Evolutionary conservation across 2,888 invertebrate species (phyloP), one percentile per base, ranked within the genome.

Genomic region (Phanerotoma sp.): DNA sequence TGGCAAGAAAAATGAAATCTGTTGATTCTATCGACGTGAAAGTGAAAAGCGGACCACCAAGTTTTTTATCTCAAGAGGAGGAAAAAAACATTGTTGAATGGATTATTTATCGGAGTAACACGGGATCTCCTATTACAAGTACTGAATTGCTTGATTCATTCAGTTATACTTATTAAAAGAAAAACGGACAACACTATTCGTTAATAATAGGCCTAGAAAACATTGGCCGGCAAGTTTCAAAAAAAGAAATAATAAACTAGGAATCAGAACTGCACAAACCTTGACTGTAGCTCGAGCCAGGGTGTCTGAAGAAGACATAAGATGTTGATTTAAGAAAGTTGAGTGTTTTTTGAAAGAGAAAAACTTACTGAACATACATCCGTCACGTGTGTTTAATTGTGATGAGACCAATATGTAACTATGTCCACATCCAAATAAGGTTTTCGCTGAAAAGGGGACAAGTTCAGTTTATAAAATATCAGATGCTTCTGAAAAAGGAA

Each of bases 191-290:
- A 57, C 13, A 18, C 54, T 59, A 15, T 68, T 67, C 51, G 64
- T 52, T 20, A 51, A 65, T 47, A 60, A 60, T 53, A 42, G 63
- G 22, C 69, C 69, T 33, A 66, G 66, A 7, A 58, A 58, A 44
- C 62, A 65, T 47, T 66, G 67, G 66, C 65, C 56, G 38, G 28
- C 35, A 6, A 22, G 40, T 13, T 67, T 68, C 52, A 47, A 63
- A 13, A 55, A 60, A 15, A 51, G 64, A 49, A 64, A 67, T 47
- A 61, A 63, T 21, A 40, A 35, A 25, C 9, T 67, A 4, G 45
- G 64, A 15, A 56, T 62, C 22, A 41, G 63, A 46, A 58, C 56
- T 11, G 54, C 66, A 13, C 56, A 68, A 62, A 66, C 66, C 54
- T 47, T 68, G 25, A 13, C 30, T 4, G 28, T 18, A 16, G 37